Evolutionary conservation across 2,113 vertebrate species (phyloP).

Genomic region (Eulemur rufifrons): DNA sequence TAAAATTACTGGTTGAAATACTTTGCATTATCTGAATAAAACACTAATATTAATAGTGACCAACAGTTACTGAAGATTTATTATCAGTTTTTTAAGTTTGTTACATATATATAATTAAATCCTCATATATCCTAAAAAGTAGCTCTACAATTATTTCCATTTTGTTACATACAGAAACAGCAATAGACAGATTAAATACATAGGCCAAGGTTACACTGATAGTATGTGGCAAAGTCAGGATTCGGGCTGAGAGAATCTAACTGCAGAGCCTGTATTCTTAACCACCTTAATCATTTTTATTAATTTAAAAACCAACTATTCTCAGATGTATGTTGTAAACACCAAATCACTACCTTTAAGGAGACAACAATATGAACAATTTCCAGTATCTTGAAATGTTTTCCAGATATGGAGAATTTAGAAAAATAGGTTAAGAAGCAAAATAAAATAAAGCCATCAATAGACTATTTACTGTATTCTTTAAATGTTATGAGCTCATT

Average conservation of each 20-base stretch:
- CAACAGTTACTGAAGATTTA: not conserved
- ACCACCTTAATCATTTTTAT: not conserved
- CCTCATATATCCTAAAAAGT: not conserved
- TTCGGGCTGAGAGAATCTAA: not conserved
- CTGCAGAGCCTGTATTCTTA: not conserved
- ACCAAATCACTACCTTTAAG: not conserved
- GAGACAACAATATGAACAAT: not conserved
- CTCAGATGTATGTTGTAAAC: not conserved
- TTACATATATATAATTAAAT: not conserved
- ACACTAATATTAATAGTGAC: not conserved
- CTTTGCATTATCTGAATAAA: not conserved
- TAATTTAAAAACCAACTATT: not conserved
- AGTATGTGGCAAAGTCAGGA: not conserved
- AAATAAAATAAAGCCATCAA: not conserved
- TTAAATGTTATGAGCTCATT: not conserved
- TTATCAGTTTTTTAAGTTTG: not conserved
- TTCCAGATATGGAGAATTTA: not conserved
- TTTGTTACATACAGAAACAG: not conserved
- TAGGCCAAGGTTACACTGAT: not conserved
- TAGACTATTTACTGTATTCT: not conserved
- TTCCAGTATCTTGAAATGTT: not conserved
- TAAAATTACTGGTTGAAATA: not conserved
- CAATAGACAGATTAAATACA: not conserved
- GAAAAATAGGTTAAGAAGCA: not conserved
- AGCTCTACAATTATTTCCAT: constrained; percentile 5